Percentiles rank a stretch among this genome's conserved stretches.
Conservation (phyloP, 2,113 vertebrate species). For the Canis aureus region DNA sequence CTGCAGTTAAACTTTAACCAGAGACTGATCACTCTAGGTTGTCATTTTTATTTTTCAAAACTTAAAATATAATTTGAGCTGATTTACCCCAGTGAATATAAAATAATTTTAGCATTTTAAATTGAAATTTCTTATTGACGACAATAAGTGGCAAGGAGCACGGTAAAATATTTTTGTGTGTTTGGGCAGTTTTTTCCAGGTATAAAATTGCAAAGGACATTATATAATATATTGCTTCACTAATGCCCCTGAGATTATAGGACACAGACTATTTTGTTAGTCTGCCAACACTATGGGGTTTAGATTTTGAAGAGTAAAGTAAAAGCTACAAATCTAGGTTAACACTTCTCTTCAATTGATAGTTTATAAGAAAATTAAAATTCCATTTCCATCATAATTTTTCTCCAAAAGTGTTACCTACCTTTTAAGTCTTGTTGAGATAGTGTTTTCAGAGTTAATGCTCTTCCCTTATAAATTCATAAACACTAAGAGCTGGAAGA, state of each 20-base stretch:
- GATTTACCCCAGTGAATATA: not conserved
- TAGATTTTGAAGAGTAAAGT: not conserved
- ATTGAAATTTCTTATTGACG: not conserved
- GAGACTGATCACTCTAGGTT: not conserved
- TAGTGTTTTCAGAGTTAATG: not conserved
- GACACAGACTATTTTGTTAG: not conserved
- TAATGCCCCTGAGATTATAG: not conserved
- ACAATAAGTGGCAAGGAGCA: not conserved
- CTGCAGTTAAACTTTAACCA: not conserved
- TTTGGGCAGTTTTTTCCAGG: not conserved
- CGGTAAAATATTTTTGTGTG: not conserved
- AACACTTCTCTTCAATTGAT: not conserved
- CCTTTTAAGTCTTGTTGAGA: not conserved
- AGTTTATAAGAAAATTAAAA: not conserved
- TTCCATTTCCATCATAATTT: not conserved
- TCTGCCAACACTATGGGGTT: not conserved
- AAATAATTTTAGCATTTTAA: not conserved
- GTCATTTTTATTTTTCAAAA: not conserved
- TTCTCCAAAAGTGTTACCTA: not conserved
- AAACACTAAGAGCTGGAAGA: not conserved
- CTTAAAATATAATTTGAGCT: not conserved
- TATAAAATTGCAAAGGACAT: not conserved
- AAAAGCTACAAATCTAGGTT: not conserved
- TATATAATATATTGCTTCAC: not conserved
- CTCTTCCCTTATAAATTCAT: not conserved